Base-by-base conservation (phyloP, 2,113 vertebrate genomes). In the Trematomus loennbergii region DNA sequence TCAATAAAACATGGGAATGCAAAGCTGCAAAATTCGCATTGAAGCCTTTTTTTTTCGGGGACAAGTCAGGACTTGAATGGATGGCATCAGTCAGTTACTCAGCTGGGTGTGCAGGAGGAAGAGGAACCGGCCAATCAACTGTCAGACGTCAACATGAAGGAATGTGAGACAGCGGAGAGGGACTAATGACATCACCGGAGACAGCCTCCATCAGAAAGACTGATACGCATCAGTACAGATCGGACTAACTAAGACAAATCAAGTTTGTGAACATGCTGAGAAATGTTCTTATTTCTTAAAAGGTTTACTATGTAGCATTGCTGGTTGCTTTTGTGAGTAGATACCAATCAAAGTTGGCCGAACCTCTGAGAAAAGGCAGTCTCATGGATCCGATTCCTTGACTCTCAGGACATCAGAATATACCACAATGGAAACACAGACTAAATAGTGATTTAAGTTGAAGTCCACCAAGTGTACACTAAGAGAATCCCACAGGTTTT, bases 11-110 rank as follows among this genome's bases (percentile, higher is more conserved):
- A 29, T n/a, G 9, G 12, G 9, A n/a, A n/a, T 4, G 13, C 45
- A 20, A 3, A 46, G 20, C 57, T 57, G 48, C 66, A 50, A 52
- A 57, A 18, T 57, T 55, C 4, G 10, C 68, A 18, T 48, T 60
- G 65, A 20, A 54, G 59, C 13, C 0, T n/a, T 48, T 75, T 72
- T 5, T 0, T 40, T 40, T 40, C 36, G 13, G 16, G 36, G 66
- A 55, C 67, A 59, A 40, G 78, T 68, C 18, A 13, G 18, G 75
- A 67, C 64, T 59, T 76, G 74, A 89, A 65, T 45, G 33, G n/a
- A 43, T 22, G 20, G 5, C 22, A 85, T 63, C 69, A 10, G 22
- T 84, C 70, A 79, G 78, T 60, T 60, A 58, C 1, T 69, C n/a
- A 54, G 63, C 59, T n/a, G 12, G n/a, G 67, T 54, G 71, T 33